phyloP scores from a whole-genome alignment of 2,888 invertebrate genomes.

The Synanthedon formicaeformis region DNA sequence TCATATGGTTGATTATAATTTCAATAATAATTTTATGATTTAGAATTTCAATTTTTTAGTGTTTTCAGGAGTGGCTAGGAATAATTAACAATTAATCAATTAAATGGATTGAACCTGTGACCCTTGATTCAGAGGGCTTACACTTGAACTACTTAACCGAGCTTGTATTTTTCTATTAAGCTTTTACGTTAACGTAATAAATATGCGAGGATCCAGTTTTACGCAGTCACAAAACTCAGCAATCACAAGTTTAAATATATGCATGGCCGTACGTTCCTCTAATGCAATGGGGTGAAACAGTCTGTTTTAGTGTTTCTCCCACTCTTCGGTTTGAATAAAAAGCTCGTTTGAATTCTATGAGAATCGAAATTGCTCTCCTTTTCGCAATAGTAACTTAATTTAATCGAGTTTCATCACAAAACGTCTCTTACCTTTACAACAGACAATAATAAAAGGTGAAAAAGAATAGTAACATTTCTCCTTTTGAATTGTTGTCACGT shows the following conservation, averaged over 20 bases:
- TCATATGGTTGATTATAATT: no score
- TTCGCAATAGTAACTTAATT: conserved; percentile 66
- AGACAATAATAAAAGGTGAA: conserved; percentile 31
- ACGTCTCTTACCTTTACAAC: conserved; percentile 49
- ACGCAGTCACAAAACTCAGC: conserved; percentile 17
- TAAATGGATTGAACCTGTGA: no score
- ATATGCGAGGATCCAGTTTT: conserved; percentile 5
- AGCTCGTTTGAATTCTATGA: conserved; percentile 68
- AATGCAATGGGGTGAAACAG: conserved; percentile 37
- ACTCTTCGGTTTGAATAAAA: conserved; percentile 62
- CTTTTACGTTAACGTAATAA: not conserved
- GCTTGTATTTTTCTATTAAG: not conserved
- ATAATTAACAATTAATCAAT: no score
- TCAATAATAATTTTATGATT: no score
- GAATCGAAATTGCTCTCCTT: conserved; percentile 65
- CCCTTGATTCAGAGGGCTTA: no score
- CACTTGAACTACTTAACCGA: not conserved
- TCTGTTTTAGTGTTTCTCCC: conserved; percentile 55
- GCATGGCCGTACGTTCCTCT: conserved; percentile 23
- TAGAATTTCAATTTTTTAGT: no score
- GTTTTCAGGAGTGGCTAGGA: no score
- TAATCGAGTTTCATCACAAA: conserved; percentile 61
- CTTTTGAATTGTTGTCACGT: not conserved
- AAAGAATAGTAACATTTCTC: conserved; percentile 19
- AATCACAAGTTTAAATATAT: conserved; percentile 27